Base-by-base conservation (phyloP, 2,113 vertebrate species). In the Sylvietta virens region DNA sequence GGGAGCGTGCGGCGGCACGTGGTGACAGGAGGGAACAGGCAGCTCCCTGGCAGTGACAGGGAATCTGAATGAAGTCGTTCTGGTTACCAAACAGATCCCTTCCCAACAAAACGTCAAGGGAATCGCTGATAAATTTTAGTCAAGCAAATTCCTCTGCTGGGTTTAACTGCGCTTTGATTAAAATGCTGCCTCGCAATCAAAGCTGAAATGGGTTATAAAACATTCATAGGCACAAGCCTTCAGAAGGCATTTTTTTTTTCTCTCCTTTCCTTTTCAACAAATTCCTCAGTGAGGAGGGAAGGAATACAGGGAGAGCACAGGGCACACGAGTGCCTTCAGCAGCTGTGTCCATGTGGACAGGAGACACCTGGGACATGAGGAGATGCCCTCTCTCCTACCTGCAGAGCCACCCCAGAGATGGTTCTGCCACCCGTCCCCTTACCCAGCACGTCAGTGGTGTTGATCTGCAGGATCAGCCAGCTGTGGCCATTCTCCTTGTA, bases 391-490 rank as follows among this genome's bases (percentile, higher is more conserved):
- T 53, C 35, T 69, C 7, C 42, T 6, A 21, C 37, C 48, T 22
- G 7, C 58, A 67, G 11, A 11, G 15, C 76, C 72, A 15, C 12
- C 1, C 5, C 65, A 50, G 53, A 5, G 1, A 15, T 0, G 22
- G 48, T 54, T 56, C 71, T 40, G 71, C 13, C 57, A 2, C 17
- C 40, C 10, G 1, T 8, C 20, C 37, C 73, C 98, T 97, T 96
- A 99, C 99, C 99, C 53, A 99, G 98, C 18, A 99, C 98, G 0
- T 98, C 98, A 0, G 98, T 99, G 96, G 98, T 97, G 95, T 99
- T 99, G 98, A 99, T 98, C 98, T 99, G 99, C 93, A 99, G 97
- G 94, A 99, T 99, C 74, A 99, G 98, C 99, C 99, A 99, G 97
- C 99, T 99, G 98, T 99, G 99, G 10, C 98, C 98, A 7, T 98